phyloP scores from a whole-genome alignment of 2,113 vertebrate genomes.

The Myotis brandtii region DNA sequence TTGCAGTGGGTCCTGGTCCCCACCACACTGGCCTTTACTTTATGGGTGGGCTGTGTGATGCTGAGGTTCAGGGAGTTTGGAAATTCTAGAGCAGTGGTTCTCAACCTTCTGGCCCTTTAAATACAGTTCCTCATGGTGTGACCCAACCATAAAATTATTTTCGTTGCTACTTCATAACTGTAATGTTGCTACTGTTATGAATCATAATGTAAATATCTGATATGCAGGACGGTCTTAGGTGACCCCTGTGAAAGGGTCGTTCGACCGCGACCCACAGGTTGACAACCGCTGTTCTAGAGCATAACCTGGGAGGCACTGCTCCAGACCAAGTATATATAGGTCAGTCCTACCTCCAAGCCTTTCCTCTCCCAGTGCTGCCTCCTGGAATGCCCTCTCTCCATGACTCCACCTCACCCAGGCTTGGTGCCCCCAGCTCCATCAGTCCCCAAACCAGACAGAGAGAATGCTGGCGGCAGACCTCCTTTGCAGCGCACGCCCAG shows the following conservation, averaged over 20 bases:
- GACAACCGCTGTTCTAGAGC: neutral
- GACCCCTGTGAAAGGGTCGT: too few species aligned
- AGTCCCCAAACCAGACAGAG: neutral
- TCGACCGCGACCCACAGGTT: too few species aligned
- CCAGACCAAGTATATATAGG: fast-evolving
- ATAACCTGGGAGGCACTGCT: fast-evolving
- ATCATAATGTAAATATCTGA: too few species aligned
- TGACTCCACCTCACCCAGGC: neutral
- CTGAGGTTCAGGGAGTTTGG: neutral
- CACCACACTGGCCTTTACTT: fast-evolving
- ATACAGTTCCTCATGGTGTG: too few species aligned
- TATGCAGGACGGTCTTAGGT: too few species aligned
- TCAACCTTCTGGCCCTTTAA: too few species aligned
- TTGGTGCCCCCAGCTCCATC: neutral
- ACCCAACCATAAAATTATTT: too few species aligned
- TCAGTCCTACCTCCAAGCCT: neutral
- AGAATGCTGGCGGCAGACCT: neutral
- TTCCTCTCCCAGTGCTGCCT: neutral
- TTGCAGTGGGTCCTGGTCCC: neutral
- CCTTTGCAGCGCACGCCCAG: fast-evolving
- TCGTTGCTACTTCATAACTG: too few species aligned
- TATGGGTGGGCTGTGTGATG: fast-evolving
- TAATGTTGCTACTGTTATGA: too few species aligned
- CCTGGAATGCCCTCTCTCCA: neutral
- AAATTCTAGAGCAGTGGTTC: neutral